Evolutionary conservation across 2,797 vertebrate species (phyloP), one percentile per base, ranked within the genome.

Genomic region (Coreius guichenoti): DNA sequence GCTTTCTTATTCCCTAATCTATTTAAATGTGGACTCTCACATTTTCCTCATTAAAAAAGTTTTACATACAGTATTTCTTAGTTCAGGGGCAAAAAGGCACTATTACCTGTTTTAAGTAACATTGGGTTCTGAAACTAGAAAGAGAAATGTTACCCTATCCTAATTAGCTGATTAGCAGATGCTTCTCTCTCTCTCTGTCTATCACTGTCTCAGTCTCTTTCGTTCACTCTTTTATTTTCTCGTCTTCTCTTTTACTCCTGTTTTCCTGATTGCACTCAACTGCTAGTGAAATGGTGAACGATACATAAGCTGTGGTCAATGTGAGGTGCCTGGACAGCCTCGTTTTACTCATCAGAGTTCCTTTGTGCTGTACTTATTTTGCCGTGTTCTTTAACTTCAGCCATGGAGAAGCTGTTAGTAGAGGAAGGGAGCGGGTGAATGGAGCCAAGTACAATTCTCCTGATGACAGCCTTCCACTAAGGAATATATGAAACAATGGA

Each of bases 251-350:
- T 33, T 68, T 23, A 16, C 7, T 36, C 16, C 26, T 70, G 89
- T 91, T 92, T 90, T 84, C 88, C 90, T 91, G 91, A 92, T 92
- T 93, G 82, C 86, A 47, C 77, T 86, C 92, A 92, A 93, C 92
- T 91, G 78, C 65, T 68, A 63, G 73, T 51, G 83, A 93, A 93
- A 90, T 80, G 70, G 82, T 69, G 67, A 76, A 11, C 23, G 54
- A 85, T 83, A 47, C 45, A 77, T 90, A 86, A 87, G 89, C 78
- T 87, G 88, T 56, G 78, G 33, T 14, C 80, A 79, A 77, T 86
- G 78, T 61, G 45, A 36, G 45, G 85, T 36, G 36, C 88, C 89
- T 82, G 83, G 77, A 90, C 84, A 47, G 78, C 63, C 49, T 74
- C 9, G 5, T 23, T 69, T 9, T 86, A 82, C 33, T 84, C 81